Evolutionary conservation across 2,797 vertebrate species (phyloP).

Genomic region (Xiphorhynchus erythropygius): DNA sequence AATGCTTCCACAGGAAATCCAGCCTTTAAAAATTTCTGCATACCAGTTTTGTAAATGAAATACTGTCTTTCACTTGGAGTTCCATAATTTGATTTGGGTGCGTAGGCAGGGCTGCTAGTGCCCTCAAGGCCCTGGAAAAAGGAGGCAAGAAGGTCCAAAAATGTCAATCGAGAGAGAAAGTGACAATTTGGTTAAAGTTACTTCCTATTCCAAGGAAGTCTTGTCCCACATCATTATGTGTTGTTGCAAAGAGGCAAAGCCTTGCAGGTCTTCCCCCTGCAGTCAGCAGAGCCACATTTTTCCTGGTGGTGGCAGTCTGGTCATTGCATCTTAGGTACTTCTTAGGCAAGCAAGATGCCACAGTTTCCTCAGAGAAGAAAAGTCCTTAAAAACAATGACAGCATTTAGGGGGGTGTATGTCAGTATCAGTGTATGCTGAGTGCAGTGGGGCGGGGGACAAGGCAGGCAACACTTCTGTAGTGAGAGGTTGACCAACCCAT

Average conservation of each 20-base stretch:
- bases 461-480: background rate
- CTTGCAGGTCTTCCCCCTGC: background rate
- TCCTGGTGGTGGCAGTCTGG: background rate
- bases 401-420: accelerated
- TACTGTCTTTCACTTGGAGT: background rate
- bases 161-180: accelerated
- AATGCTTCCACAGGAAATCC: background rate
- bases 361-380: background rate
- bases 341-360: background rate
- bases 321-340: accelerated
- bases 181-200: background rate
- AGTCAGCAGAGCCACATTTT: background rate
- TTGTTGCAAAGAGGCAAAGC: background rate
- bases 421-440: background rate
- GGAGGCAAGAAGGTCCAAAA: background rate
- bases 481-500: accelerated
- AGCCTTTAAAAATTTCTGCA: background rate
- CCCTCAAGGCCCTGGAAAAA: background rate
- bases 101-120: background rate
- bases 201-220: background rate
- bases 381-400: background rate
- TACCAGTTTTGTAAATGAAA: background rate
- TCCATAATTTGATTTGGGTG: background rate
- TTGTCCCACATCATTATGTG: accelerated
- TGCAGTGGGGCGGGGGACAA: accelerated